Base-by-base conservation (phyloP, 2,888 invertebrate genomes). In the Zhuqinia jingwanae region DNA sequence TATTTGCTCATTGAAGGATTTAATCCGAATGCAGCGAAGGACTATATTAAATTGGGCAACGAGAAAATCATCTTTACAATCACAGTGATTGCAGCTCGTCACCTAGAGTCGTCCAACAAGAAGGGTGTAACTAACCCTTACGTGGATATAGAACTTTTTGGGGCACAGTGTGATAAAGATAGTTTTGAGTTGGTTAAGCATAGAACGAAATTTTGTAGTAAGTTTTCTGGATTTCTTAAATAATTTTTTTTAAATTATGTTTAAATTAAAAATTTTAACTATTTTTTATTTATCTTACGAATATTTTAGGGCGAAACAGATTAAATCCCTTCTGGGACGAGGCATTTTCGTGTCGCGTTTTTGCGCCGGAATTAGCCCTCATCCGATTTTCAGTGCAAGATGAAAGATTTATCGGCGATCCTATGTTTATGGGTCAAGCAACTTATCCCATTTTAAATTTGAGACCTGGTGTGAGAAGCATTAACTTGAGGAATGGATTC, bases 361-460 rank as follows among this genome's bases (percentile, higher is more conserved):
- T 93, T 11, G 97, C 96, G 93, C 97, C 98, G 0, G 94, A 96
- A 75, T 94, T 97, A 91, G 97, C 98, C 0, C 92, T 98, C 45
- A 93, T 97, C 70, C 94, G 98, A 45, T 98, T 99, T 92, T 94
- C 96, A 50, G 96, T 98, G 0, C 96, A 97, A 92, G 98, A 98
- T 92, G 98, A 98, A 92, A 99, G 99, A 92, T 96, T 98, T 94
- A 99, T 99, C 99, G 99, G 93, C 98, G 98, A 0, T 98, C 98
- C 91, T 96, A 95, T 13, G 97, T 98, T 99, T 92, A 96, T 99
- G 85, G 99, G 99, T 0, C 99, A 99, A 93, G 97, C 98, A 58
- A 97, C 97, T 13, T 98, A 95, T 93, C 98, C 99, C 95, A 92
- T 95, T 36, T 94, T 94, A 81, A 96, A 96, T 91, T 93, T 97